Base-by-base conservation (phyloP, 92 coral and sea anemone species). In the Epizoanthus illoricatus region DNA sequence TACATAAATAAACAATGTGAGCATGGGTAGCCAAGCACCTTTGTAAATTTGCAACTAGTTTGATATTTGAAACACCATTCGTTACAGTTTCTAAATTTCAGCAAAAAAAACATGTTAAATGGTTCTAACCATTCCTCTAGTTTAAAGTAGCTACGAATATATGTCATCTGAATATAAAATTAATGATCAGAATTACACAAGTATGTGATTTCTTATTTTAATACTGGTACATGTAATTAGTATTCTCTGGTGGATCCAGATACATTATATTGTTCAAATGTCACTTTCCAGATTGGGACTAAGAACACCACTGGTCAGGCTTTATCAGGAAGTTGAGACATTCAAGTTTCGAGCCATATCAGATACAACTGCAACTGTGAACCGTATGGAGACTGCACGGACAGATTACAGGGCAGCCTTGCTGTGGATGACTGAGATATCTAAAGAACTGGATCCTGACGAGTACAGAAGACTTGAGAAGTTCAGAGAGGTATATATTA, bases 381-480 rank as follows among this genome's bases (percentile, higher is more conserved):
- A 79, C 78, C 96, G 98, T 33, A 96, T 96, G 99, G 99, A 96
- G 84, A 70, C 85, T 21, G 65, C 97, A 52, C 83, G 99, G 73
- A 96, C 96, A 41, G 98, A 96, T 57, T 96, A 96, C 85, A 81
- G 99, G 71, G 99, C 99, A 19, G 94, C 94, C 7, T 84, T 96
- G 79, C 39, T 96, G 61, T 96, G 99, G 99, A 96, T 96, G 99
- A 92, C 99, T n/a, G 93, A 96, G 81, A 84, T 96, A 17, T 96
- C 99, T 19, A 96, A 96, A 72, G 96, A 93, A 58, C 88, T 96
- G 59, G 97, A 96, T 80, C 99, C 99, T 16, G 99, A 96, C 60
- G 99, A 90, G 75, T 96, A 92, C 84, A 91, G 91, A 76, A 91
- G 97, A 72, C 90, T 96, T 70, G 99, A 96, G 66, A 96, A 93